Evolutionary conservation across 2,888 invertebrate species (phyloP), one percentile per base, ranked within the genome.

Genomic region (Operophtera brumata): DNA sequence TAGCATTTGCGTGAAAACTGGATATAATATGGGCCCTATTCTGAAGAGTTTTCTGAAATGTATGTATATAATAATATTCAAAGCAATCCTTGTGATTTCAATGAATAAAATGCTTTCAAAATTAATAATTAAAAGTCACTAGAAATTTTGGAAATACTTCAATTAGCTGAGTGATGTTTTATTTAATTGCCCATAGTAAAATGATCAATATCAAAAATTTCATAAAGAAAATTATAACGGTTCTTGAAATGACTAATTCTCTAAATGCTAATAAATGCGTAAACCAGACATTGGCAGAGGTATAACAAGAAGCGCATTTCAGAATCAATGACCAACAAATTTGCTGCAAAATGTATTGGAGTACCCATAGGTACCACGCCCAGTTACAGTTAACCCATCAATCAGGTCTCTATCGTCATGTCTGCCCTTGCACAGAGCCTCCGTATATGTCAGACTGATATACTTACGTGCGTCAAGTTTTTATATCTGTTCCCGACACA

Each of bases 401-500:
- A 84, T 84, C 86, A 81, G 74, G 64, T 67, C 71, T 70, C 73
- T 71, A 73, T 78, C 73, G 78, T 75, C 66, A 75, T 78, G 76
- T 75, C 71, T 65, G 65, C 62, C 77, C 79, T 73, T 75, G 71
- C 74, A 69, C 59, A 73, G 71, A 66, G 65, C 47, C 71, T 66
- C 87, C 86, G 75, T 88, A 81, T 84, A 84, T 61, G 86, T 76
- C 70, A 62, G 73, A 74, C 69, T 81, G 58, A 57, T 51, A 57
- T 48, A 50, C 50, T 47, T 55, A 49, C 13, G 41, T 32, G 26
- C 51, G 36, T 52, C 57, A 45, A 72, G 76, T 89, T 89, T 89
- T 89, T 89, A 73, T 79, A 48, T 68, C 74, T 67, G 77, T 84
- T 84, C 80, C 84, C 85, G 85, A 76, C 85, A 85, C 75, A 85